Base-by-base conservation (phyloP, 2,113 vertebrate genomes). In the Pseudopipra pipra region DNA sequence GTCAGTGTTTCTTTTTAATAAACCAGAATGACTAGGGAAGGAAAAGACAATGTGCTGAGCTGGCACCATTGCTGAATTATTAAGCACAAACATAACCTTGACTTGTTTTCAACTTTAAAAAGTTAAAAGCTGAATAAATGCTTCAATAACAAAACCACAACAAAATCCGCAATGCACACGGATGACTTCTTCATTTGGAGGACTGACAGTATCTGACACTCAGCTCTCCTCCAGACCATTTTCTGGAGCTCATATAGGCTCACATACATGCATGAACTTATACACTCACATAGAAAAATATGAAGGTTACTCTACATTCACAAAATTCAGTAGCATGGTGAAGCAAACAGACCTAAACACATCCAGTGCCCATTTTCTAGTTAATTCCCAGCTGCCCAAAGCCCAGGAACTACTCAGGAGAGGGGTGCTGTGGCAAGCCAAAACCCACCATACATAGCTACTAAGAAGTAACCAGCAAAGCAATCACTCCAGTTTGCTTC, bases 41-140 rank as follows among this genome's bases (percentile, higher is more conserved):
- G 92, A 95, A 86, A 93, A 70, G 85, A 88, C 78, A 96, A 93
- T 92, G 68, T 91, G 93, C 96, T 96, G 95, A 95, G 95, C 89
- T 95, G 89, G 94, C 94, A 95, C 28, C 5, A 11, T 54, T 72
- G 85, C 83, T 94, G 92, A 95, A 97, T 94, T 94, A 93, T 94
- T 95, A 94, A 97, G 93, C 76, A 89, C 62, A 92, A 95, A 91
- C 82, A 95, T 89, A 96, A 96, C 96, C 95, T 97, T 97, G 90
- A 97, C 83, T 91, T 90, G 94, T 91, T 97, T 91, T 92, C 89
- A 95, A 79, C 76, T 96, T 94, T 9, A 27, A 78, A 49, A 92
- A 80, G 86, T 94, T 75, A 52, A 83, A 94, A 91, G 61, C 65
- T 88, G 85, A 90, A 91, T 62, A 83, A 92, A 92, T 49, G 68